Base-by-base conservation (phyloP, 2,888 invertebrate genomes). In the Drosophila mercatorum region DNA sequence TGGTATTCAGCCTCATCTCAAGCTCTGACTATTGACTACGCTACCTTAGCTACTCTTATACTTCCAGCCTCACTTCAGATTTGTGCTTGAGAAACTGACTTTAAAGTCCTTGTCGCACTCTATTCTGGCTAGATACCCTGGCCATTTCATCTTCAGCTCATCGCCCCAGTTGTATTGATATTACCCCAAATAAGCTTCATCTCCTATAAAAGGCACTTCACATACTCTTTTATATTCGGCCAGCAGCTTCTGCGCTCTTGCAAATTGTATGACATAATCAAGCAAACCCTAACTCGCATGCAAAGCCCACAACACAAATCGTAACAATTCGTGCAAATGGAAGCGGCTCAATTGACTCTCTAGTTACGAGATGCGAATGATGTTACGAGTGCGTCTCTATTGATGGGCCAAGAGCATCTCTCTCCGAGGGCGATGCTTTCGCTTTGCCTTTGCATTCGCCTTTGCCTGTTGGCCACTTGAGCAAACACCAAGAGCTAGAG, bases 351-450 rank as follows among this genome's bases (percentile, higher is more conserved):
- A 70, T 80, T 71, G 76, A 66, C 43, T 57, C 52, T 58, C 72
- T 49, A 22, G 53, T 49, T 49, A 58, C 34, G 53, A 43, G 69
- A 46, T 71, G 76, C 44, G 72, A 51, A 36, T 64, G 34, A 51
- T 14, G 65, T 28, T 59, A 49, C 31, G 70, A 61, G 70, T 61
- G 51, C 41, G 49, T 61, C 70, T 22, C 26, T 41, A 22, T 55
- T 12, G 51, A 66, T 57, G 57, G 36, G 68, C 28, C 41, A 43
- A 59, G 51, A 64, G 28, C 56, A 73, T n/a, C 73, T 77, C 62
- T 75, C 71, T 72, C 77, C 60, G 76, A 75, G 80, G 77, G 76
- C 71, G 57, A 70, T n/a, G 78, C 68, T 81, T 76, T 80, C 72
- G 60, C 63, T 65, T 74, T 62, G 69, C 65, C 69, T 57, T 71